Evolutionary conservation across 2,888 invertebrate species (phyloP).

Genomic region (Palloptera scutellata): DNA sequence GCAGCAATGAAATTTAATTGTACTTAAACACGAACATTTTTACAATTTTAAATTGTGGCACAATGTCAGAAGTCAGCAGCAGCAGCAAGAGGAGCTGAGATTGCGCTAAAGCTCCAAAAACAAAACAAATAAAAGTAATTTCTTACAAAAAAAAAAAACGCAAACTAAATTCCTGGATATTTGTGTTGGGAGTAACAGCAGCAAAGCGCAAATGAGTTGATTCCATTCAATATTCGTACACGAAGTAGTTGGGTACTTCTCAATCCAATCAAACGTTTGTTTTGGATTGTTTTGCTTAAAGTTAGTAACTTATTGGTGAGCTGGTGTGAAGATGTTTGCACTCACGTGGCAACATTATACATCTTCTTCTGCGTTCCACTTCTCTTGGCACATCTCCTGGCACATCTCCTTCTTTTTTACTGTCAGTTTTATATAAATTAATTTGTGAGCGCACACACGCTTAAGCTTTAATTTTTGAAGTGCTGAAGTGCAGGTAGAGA

Average conservation of each 20-base stretch:
- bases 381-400: too few relatives aligned
- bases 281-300: not conserved
- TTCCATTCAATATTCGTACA: too few relatives aligned
- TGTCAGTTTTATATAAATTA: too few relatives aligned
- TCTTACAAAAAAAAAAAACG: not conserved
- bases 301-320: constrained; percentile 1
- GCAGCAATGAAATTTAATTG: constrained; percentile 60
- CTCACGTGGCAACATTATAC: not conserved
- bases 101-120: not conserved
- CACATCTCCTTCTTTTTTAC: too few relatives aligned
- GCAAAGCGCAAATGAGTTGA: not conserved
- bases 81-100: constrained; percentile 13
- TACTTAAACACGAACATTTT: constrained; percentile 62
- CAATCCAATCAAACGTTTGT: not conserved
- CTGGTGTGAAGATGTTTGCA: constrained; percentile 16
- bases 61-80: constrained; percentile 22
- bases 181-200: not conserved
- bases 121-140: constrained; percentile 4
- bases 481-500: not conserved
- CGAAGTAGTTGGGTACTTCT: not conserved
- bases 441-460: not conserved
- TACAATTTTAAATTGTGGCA: constrained; percentile 37
- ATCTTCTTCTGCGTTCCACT: not conserved
- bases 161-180: too few relatives aligned
- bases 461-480: not conserved